Conservation (phyloP, 2,797 vertebrate species). For the Crotalus adamanteus region DNA sequence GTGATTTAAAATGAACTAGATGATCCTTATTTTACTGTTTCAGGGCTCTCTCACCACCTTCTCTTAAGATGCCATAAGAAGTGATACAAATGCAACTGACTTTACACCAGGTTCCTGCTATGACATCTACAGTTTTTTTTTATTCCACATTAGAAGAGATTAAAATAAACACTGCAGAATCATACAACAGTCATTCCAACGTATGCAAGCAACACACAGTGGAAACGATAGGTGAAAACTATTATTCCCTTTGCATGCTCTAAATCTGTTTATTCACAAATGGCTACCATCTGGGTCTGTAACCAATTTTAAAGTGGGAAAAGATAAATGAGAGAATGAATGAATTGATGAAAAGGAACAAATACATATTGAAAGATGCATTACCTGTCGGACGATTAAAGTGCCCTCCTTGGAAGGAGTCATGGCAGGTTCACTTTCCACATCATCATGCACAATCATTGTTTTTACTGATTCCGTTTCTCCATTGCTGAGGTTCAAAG, state of each 20-base stretch:
- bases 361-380: constrained; percentile 38
- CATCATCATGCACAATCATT: constrained; percentile 92
- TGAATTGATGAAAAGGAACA: constrained; percentile 70
- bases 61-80: constrained; percentile 38
- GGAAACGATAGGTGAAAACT: constrained; percentile 60
- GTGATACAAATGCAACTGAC: neutral
- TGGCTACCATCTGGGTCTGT: constrained; percentile 3
- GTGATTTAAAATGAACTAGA: neutral
- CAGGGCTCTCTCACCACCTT: neutral
- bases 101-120: neutral
- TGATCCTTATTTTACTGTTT: neutral
- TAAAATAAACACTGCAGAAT: constrained; percentile 49
- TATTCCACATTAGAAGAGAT: constrained; percentile 16
- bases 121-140: neutral
- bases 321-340: constrained; percentile 76
- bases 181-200: constrained; percentile 62
- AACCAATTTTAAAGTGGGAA: constrained; percentile 73
- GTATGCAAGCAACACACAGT: constrained; percentile 73
- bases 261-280: constrained; percentile 55
- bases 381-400: constrained; percentile 93
- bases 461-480: constrained; percentile 94
- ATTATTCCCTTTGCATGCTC: constrained; percentile 63
- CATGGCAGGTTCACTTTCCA: constrained; percentile 87
- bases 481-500: constrained; percentile 89
- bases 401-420: constrained; percentile 97